Evolutionary conservation across 2,113 vertebrate genomes (phyloP).

Genomic region (Pollachius pollachius): DNA sequence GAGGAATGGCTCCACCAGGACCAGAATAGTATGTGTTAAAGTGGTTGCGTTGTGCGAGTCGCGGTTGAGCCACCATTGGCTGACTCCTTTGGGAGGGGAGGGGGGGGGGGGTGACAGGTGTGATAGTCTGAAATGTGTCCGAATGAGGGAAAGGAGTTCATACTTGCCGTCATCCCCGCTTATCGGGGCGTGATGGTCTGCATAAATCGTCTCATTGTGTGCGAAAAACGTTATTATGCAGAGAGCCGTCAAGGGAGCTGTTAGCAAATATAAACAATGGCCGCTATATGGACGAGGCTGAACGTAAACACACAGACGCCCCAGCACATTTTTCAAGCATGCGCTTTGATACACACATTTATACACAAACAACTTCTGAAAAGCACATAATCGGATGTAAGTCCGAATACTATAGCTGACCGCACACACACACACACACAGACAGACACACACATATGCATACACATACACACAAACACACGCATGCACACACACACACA

Average conservation of each 20-base stretch:
- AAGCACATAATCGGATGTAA: no score
- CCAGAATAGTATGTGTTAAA: constrained; percentile 62
- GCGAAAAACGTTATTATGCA: constrained; percentile 35
- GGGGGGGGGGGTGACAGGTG: constrained; percentile 48
- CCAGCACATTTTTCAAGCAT: no score
- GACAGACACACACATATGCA: constrained; percentile 5
- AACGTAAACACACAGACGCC: no score
- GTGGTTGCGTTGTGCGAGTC: constrained; percentile 39
- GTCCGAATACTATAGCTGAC: no score
- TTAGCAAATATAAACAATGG: constrained; percentile 31
- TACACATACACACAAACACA: constrained; percentile 20
- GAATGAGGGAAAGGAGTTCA: constrained; percentile 55
- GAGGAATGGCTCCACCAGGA: constrained; percentile 36
- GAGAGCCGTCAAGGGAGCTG: constrained; percentile 37
- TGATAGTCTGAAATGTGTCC: constrained; percentile 50
- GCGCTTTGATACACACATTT: no score
- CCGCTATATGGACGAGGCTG: constrained; percentile 9
- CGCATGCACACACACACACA: neutral
- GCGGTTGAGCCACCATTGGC: constrained; percentile 40
- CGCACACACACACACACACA: constrained; percentile 20
- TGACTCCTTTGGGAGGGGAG: no score
- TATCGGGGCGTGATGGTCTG: constrained; percentile 59
- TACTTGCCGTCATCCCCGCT: constrained; percentile 39
- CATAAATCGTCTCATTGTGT: constrained; percentile 34
- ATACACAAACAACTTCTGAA: no score